Evolutionary conservation across 2,797 vertebrate species (phyloP).

Genomic region (Cyprinella venusta): DNA sequence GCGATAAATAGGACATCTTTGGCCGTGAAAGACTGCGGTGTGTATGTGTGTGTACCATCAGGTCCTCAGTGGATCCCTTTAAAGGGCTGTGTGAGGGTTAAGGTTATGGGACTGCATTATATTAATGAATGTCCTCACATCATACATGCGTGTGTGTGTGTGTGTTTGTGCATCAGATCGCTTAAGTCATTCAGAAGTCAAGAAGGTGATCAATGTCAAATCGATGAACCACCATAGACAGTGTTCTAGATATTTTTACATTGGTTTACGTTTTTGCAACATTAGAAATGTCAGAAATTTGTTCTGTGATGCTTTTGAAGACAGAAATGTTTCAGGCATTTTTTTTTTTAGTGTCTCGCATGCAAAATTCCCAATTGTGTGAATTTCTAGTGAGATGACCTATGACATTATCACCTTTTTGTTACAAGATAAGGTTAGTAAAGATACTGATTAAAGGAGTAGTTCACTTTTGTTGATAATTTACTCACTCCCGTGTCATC

Average conservation of each 20-base stretch:
- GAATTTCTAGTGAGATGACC: background rate
- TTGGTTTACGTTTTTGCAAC: background rate
- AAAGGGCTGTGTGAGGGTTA: too few species aligned
- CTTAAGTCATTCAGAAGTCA: slow-evolving; percentile 18
- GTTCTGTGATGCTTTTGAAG: slow-evolving; percentile 15
- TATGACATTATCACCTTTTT: background rate
- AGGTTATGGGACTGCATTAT: background rate
- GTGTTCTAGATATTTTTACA: too few species aligned
- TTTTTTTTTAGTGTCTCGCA: background rate
- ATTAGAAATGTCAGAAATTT: slow-evolving; percentile 20
- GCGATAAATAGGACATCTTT: slow-evolving; percentile 3
- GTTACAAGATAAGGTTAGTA: background rate
- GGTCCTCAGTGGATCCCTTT: background rate
- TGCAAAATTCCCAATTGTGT: background rate
- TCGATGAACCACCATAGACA: background rate
- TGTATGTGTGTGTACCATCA: background rate
- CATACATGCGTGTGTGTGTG: background rate
- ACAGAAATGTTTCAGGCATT: background rate
- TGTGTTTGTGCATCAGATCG: background rate
- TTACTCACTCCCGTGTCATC: too few species aligned
- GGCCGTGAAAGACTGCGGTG: background rate
- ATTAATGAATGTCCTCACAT: background rate
- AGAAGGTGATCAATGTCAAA: slow-evolving; percentile 37
- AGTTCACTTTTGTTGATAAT: too few species aligned
- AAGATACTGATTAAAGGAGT: background rate